Conservation (phyloP, 2,888 invertebrate genomes). For the Rhimphoctona megacephalus region DNA sequence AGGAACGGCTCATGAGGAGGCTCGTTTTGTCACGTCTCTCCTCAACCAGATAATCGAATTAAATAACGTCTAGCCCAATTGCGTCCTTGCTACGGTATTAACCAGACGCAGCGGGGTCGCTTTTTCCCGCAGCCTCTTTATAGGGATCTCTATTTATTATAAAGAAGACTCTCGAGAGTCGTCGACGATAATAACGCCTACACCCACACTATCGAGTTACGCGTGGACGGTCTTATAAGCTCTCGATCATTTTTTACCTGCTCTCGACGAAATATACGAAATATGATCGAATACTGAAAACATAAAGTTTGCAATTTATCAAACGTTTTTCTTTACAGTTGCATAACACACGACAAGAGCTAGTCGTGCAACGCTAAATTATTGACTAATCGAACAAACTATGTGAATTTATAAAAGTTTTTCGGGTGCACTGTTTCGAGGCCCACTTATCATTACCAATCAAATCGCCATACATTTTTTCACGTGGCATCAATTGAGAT, state of each 20-base stretch:
- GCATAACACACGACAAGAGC: not conserved
- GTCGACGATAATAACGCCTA: slow-evolving; percentile 23
- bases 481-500: too few relatives aligned
- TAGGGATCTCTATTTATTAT: slow-evolving; percentile 41
- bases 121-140: slow-evolving; percentile 27
- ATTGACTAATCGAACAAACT: not conserved
- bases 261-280: slow-evolving; percentile 6
- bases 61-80: slow-evolving; percentile 55
- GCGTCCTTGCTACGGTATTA: slow-evolving; percentile 34
- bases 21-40: not conserved
- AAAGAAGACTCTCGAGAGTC: slow-evolving; percentile 1
- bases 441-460: too few relatives aligned
- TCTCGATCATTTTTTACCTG: not conserved
- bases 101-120: slow-evolving; percentile 23
- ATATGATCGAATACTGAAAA: not conserved
- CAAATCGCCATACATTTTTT: too few relatives aligned
- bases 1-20: not conserved
- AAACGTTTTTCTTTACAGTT: not conserved
- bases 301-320: not conserved
- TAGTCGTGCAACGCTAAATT: not conserved
- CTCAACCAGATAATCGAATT: slow-evolving; percentile 40
- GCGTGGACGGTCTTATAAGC: not conserved
- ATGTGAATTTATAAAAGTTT: too few relatives aligned
- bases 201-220: not conserved
- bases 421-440: too few relatives aligned